Percentiles rank a stretch among this genome's conserved stretches.
phyloP scores from a whole-genome alignment of 2,888 invertebrate species.

The Amorpha juglandis region DNA sequence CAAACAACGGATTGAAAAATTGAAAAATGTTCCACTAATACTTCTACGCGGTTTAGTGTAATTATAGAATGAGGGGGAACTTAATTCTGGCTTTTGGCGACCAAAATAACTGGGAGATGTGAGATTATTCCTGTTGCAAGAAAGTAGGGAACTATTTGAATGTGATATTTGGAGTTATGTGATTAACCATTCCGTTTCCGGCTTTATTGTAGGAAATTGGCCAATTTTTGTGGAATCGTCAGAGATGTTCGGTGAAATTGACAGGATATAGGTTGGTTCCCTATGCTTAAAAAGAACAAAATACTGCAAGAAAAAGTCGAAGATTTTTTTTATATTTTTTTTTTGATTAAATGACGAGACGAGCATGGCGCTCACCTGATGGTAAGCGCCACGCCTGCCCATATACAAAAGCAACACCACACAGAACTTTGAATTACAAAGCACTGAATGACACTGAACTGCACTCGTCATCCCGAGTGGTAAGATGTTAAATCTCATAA shows the following conservation, averaged over 20 bases:
- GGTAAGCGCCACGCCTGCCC: too few species aligned
- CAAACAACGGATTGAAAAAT: conserved; percentile 7
- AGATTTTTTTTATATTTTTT: too few species aligned
- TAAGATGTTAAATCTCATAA: too few species aligned
- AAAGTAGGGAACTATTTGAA: conserved; percentile 10
- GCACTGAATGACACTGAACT: too few species aligned
- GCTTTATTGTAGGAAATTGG: conserved; percentile 5
- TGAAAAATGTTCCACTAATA: not conserved
- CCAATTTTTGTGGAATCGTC: not conserved
- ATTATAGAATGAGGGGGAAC: conserved; percentile 20
- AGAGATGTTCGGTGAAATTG: not conserved
- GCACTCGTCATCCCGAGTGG: too few species aligned
- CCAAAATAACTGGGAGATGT: conserved; percentile 3
- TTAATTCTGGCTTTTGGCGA: conserved; percentile 19
- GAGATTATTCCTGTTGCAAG: conserved; percentile 3
- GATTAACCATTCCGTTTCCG: conserved; percentile 3
- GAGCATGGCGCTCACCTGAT: too few species aligned
- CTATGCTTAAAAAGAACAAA: not conserved
- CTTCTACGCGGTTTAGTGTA: not conserved
- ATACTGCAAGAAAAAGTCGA: not conserved
- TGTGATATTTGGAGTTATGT: conserved; percentile 7
- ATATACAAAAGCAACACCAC: too few species aligned
- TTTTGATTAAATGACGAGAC: too few species aligned
- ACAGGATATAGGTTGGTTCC: not conserved
- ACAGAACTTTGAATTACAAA: too few species aligned